Percentiles rank a stretch among this genome's conserved stretches.
These are phyloP conservation scores for Mongoloraphidia duomilia DNA, from an alignment of 2,888 invertebrate species.

Conservation along the genomic window DNA sequence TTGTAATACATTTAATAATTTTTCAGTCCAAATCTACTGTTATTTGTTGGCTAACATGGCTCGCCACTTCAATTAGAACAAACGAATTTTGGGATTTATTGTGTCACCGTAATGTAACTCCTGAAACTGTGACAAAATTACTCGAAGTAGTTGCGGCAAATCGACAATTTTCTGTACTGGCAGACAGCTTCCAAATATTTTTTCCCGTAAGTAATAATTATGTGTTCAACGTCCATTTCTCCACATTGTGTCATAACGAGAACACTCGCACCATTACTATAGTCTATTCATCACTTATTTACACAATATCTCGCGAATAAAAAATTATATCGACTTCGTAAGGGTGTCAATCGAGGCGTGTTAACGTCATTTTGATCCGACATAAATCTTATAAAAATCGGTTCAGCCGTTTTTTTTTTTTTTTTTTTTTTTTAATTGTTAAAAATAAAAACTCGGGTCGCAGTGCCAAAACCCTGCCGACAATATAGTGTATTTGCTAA, in stretches of 20 bases:
- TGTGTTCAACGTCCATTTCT: too few relatives aligned
- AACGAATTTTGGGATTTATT: constrained; percentile 11
- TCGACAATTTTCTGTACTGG: constrained; percentile 43
- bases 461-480: too few relatives aligned
- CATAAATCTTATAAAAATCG: not conserved
- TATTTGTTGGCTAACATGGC: constrained; percentile 45
- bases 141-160: constrained; percentile 37
- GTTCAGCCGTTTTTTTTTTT: not conserved
- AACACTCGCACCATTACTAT: too few relatives aligned
- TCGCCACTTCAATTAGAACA: constrained; percentile 25
- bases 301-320: too few relatives aligned
- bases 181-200: constrained; percentile 54
- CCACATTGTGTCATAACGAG: too few relatives aligned
- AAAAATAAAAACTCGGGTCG: too few relatives aligned
- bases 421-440: not conserved
- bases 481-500: too few relatives aligned
- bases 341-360: too few relatives aligned
- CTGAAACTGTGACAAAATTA: constrained; percentile 24
- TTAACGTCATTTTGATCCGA: too few relatives aligned
- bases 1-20: constrained; percentile 6
- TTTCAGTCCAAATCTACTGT: constrained; percentile 46
- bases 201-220: constrained; percentile 38
- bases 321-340: too few relatives aligned
- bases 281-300: too few relatives aligned
- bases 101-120: constrained; percentile 13